These are phyloP conservation scores for Polyergus mexicanus DNA, from an alignment of 1,140 invertebrate species.

Conservation along the genomic window DNA sequence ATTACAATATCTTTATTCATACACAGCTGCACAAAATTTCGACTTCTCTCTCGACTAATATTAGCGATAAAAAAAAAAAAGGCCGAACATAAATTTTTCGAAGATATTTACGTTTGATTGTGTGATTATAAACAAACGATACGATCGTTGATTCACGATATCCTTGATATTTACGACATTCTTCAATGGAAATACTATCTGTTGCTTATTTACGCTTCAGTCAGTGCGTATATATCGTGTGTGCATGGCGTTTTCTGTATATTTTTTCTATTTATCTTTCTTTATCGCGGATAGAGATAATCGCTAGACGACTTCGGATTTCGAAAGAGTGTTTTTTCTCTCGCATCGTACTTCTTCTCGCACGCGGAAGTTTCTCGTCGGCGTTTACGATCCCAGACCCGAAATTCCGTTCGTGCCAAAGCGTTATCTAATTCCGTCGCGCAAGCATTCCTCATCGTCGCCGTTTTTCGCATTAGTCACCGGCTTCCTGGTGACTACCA, in stretches of 20 bases:
- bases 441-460: background rate
- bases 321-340: background rate
- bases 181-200: constrained; percentile 10
- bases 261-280: background rate
- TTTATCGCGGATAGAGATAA: constrained; percentile 4
- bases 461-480: constrained; percentile 67
- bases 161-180: too few relatives aligned
- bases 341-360: too few relatives aligned
- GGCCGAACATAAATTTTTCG: background rate
- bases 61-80: background rate
- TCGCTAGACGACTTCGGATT: background rate
- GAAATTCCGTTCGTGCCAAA: constrained; percentile 63
- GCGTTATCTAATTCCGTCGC: constrained; percentile 61
- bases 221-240: background rate
- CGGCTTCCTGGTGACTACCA: constrained; percentile 24
- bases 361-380: background rate
- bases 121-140: too few relatives aligned
- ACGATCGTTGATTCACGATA: too few relatives aligned
- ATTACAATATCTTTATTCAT: background rate
- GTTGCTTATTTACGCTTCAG: background rate
- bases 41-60: background rate
- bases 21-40: background rate
- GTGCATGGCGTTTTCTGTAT: background rate
- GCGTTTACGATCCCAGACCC: background rate
- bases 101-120: background rate